A percentile compares a stretch with the other conserved stretches of the same genome.
phyloP scores from a whole-genome alignment of 2,797 vertebrate species.

The Myioborus miniatus region DNA sequence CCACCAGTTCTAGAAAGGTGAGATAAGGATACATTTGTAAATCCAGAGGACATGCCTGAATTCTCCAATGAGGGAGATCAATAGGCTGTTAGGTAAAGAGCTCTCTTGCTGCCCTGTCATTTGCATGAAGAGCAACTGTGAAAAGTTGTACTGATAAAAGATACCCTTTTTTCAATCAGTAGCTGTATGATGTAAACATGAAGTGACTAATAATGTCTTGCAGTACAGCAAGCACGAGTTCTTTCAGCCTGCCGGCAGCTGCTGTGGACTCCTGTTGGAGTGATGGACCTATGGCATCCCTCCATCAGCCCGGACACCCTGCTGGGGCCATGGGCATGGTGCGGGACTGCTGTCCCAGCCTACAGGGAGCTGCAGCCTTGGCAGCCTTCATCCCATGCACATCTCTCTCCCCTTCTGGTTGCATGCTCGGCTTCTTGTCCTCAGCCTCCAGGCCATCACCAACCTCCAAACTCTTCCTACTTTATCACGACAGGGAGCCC shows the following conservation, averaged over 20 bases:
- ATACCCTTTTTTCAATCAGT: neutral
- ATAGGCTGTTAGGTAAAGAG: neutral
- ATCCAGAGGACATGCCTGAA: neutral
- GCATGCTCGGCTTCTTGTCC: neutral
- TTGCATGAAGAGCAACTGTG: neutral
- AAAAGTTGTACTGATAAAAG: neutral
- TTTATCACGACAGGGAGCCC: neutral
- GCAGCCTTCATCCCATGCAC: neutral
- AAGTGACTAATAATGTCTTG: neutral
- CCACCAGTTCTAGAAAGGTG: accelerated
- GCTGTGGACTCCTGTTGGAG: neutral
- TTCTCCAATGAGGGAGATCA: neutral
- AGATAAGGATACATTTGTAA: neutral
- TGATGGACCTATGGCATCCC: neutral
- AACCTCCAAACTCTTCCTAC: neutral
- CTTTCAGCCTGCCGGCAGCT: neutral
- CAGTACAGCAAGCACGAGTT: accelerated
- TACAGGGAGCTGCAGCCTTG: neutral
- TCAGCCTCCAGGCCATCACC: neutral
- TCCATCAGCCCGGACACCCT: accelerated
- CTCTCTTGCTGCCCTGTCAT: neutral
- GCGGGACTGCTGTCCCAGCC: neutral
- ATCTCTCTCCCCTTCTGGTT: neutral
- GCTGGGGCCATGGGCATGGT: accelerated
- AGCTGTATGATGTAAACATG: neutral